Base-by-base conservation (phyloP, 2,797 vertebrate species). In the Acipenser oxyrinchus region DNA sequence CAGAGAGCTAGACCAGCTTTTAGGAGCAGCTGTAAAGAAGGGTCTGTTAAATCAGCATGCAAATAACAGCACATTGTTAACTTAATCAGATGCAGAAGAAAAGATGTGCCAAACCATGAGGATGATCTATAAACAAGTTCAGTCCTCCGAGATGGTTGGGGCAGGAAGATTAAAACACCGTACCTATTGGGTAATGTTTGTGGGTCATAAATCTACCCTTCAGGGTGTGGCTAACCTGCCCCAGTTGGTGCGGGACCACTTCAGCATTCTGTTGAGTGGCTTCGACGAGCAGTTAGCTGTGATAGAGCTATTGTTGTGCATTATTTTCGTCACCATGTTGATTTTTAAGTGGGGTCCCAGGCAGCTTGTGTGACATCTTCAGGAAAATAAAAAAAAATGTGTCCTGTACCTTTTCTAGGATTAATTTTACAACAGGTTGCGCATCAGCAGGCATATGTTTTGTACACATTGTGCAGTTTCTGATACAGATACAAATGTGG, bases 51-150 rank as follows among this genome's bases (percentile, higher is more conserved):
- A 97, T 99, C 95, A 95, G 93, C 94, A 99, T 97, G 95, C 93
- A 97, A 98, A 99, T 97, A 97, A 94, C 94, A 93, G 89, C 90
- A 93, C 94, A 97, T 99, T 96, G 95, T 98, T 96, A 97, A 95
- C 93, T 97, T 95, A 98, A 96, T 99, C 95, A 98, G 94, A 97
- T 98, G 93, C 94, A 90, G 91, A 90, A 92, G 90, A 93, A 89
- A 92, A 93, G 87, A 88, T 85, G 86, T 82, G 85, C 84, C 87
- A 86, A 84, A 79, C 81, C 81, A 80, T 72, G 76, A 83, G 81
- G 85, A 85, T 75, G 81, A 85, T 82, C 84, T 84, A 83, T 85
- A 84, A 87, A 84, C 84, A 81, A 84, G 76, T 85, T 80, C 83
- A 81, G 88, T 86, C 87, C 83, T 73, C 80, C 82, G 86, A 86